Evolutionary conservation across 2,888 invertebrate genomes (phyloP).

Genomic region (Ophion ellenae): DNA sequence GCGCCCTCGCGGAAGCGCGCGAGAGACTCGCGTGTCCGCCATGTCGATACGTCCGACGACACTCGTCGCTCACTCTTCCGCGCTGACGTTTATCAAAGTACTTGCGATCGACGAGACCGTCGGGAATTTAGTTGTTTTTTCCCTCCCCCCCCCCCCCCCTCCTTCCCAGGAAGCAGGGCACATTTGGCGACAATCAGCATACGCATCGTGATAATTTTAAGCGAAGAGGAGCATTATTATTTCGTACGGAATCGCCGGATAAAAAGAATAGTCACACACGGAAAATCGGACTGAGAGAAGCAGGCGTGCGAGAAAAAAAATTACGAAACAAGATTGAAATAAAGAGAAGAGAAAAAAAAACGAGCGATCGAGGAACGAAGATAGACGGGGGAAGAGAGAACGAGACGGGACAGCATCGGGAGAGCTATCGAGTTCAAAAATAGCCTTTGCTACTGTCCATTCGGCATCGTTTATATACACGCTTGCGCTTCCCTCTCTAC

Average conservation of each 20-base stretch:
- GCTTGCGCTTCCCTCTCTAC: slow-evolving; percentile 40
- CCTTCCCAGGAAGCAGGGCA: too few species aligned
- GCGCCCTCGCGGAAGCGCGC: slow-evolving; percentile 60
- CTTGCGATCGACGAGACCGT: too few species aligned
- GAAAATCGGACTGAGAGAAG: too few species aligned
- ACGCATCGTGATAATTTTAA: too few species aligned
- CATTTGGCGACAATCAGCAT: too few species aligned
- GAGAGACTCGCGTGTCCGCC: slow-evolving; percentile 40
- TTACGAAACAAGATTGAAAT: slow-evolving; percentile 44
- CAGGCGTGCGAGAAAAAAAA: neutral
- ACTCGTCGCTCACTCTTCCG: slow-evolving; percentile 11
- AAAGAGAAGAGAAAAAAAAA: slow-evolving; percentile 22
- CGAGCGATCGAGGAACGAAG: slow-evolving; percentile 14
- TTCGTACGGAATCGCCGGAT: too few species aligned
- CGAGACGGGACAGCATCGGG: slow-evolving; percentile 54
- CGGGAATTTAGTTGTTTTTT: too few species aligned
- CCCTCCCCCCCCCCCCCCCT: too few species aligned
- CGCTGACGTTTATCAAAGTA: neutral
- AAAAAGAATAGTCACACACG: too few species aligned
- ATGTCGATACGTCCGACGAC: slow-evolving; percentile 26
- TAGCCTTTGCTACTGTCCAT: slow-evolving; percentile 62
- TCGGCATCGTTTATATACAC: slow-evolving; percentile 41
- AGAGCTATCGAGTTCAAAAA: slow-evolving; percentile 53
- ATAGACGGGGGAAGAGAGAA: slow-evolving; percentile 40
- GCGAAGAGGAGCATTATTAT: too few species aligned